Evolutionary conservation across 2,888 invertebrate genomes (phyloP).

Genomic region (Eupeodes latifasciatus): DNA sequence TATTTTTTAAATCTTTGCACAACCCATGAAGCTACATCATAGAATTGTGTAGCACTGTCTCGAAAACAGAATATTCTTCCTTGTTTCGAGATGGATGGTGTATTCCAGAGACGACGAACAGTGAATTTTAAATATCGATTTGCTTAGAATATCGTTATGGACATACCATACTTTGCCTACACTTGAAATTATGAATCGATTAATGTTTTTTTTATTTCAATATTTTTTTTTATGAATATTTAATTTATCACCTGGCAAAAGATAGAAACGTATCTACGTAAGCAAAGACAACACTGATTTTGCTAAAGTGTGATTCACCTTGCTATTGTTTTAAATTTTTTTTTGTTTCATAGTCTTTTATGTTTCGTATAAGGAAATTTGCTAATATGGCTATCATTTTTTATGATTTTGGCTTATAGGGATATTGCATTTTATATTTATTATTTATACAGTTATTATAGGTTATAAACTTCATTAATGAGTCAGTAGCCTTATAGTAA

Average conservation of each 20-base stretch:
- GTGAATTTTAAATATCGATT: constrained; percentile 64
- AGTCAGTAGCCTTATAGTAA: not conserved
- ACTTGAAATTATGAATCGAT: constrained; percentile 65
- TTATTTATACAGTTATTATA: constrained; percentile 1
- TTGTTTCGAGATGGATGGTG: constrained; percentile 42
- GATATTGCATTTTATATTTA: constrained; percentile 17
- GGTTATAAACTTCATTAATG: not conserved
- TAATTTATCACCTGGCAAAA: constrained; percentile 63
- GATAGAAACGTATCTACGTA: constrained; percentile 51
- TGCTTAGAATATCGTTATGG: constrained; percentile 61
- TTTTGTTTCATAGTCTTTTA: constrained; percentile 3
- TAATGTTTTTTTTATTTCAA: constrained; percentile 30
- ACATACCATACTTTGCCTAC: constrained; percentile 35
- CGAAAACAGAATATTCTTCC: constrained; percentile 50
- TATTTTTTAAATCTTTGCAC: constrained; percentile 33
- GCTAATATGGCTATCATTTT: constrained; percentile 36
- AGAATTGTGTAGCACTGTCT: constrained; percentile 28
- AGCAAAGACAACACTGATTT: constrained; percentile 12
- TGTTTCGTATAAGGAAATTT: constrained; percentile 42
- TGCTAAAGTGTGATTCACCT: constrained; percentile 61
- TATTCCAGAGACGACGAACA: constrained; percentile 49
- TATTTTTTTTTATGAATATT: constrained; percentile 46
- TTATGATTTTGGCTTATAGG: constrained; percentile 41
- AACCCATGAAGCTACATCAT: constrained; percentile 36
- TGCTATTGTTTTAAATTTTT: constrained; percentile 41